A percentile compares a stretch with the other conserved stretches of the same genome.
Conservation (phyloP, 2,888 invertebrate genomes). For the Callimorpha dominula region DNA sequence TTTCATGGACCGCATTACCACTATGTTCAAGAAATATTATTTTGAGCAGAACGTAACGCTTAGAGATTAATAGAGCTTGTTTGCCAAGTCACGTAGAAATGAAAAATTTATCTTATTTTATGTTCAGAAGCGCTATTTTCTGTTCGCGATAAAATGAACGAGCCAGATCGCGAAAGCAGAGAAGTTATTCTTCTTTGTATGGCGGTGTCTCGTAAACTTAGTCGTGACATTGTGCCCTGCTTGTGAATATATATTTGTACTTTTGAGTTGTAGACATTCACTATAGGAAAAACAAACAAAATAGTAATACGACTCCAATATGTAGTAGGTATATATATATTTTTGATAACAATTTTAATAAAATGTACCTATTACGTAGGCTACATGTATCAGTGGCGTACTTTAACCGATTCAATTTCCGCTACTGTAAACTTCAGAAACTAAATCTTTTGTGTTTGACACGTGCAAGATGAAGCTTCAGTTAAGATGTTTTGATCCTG, state of each 20-base stretch:
- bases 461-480: too few relatives aligned
- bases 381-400: too few relatives aligned
- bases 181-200: neutral
- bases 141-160: neutral
- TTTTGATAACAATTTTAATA: too few relatives aligned
- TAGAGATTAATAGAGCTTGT: slow-evolving; percentile 4
- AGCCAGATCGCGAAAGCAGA: neutral
- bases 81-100: slow-evolving; percentile 9
- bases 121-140: neutral
- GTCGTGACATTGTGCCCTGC: neutral
- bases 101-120: neutral
- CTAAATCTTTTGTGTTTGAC: too few relatives aligned
- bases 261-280: too few relatives aligned
- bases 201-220: neutral
- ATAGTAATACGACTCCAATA: too few relatives aligned
- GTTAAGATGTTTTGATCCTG: too few relatives aligned
- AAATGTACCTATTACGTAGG: too few relatives aligned
- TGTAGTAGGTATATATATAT: too few relatives aligned
- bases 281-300: neutral
- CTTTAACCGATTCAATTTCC: too few relatives aligned
- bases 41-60: neutral
- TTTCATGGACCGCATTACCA: neutral
- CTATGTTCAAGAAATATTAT: neutral
- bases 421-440: too few relatives aligned
- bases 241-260: too few relatives aligned